Percentiles rank a stretch among this genome's conserved stretches.
Conservation (phyloP, 2,888 invertebrate genomes). For the Adela reaumurella region DNA sequence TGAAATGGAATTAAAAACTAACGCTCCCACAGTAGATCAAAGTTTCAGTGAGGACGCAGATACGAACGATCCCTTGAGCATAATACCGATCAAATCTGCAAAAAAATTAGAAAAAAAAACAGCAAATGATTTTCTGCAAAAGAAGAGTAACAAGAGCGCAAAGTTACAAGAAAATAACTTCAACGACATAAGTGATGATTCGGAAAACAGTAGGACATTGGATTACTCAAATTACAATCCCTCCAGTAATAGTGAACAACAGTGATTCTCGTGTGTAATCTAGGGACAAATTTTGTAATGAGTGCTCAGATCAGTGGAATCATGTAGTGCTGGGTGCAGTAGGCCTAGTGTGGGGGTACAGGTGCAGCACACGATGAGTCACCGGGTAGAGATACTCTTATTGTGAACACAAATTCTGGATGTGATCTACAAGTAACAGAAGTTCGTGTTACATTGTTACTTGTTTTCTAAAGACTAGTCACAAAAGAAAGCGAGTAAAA, state of each 20-base stretch:
- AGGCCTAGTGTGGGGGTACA: too few species aligned
- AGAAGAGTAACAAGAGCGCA: slow-evolving; percentile 27
- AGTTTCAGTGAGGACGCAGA: background rate
- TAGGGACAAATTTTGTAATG: too few species aligned
- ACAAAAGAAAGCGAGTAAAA: slow-evolving; percentile 29
- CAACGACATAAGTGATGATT: slow-evolving; percentile 45
- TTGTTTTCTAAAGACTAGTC: slow-evolving; percentile 46
- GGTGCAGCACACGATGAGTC: too few species aligned
- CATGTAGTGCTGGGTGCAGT: too few species aligned
- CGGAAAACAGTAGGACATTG: slow-evolving; percentile 47
- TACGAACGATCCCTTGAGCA: background rate
- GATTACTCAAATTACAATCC: slow-evolving; percentile 12
- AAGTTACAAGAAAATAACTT: slow-evolving; percentile 24
- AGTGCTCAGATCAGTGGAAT: too few species aligned
- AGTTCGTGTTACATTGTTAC: slow-evolving; percentile 3
- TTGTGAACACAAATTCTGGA: background rate
- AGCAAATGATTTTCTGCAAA: slow-evolving; percentile 13
- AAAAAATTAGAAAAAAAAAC: slow-evolving; percentile 22
- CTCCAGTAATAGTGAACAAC: background rate
- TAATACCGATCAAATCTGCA: background rate
- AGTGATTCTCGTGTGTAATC: too few species aligned
- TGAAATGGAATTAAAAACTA: background rate
- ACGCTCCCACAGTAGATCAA: background rate
- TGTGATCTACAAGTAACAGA: background rate
- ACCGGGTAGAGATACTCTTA: background rate